phyloP scores from a whole-genome alignment of 2,113 vertebrate genomes.

The Petrocephalus microphthalmus region DNA sequence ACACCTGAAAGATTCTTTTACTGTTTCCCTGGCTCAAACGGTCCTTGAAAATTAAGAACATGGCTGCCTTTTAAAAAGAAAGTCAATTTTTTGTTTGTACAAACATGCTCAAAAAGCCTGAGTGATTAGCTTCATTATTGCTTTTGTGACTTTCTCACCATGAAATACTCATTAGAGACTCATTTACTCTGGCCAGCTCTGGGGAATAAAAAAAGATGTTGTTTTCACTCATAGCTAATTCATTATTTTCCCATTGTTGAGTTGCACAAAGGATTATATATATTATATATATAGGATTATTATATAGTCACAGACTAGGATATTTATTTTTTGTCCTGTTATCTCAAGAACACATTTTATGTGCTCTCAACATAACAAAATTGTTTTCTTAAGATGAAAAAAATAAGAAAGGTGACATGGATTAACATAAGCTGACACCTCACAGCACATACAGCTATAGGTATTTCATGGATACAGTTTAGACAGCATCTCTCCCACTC shows the following conservation, averaged over 20 bases:
- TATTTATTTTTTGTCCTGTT: neutral
- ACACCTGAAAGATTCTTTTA: neutral
- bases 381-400: neutral
- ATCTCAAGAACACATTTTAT: neutral
- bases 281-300: too few relatives aligned
- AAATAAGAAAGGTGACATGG: neutral
- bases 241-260: neutral
- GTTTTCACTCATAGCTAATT: neutral
- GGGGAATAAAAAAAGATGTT: neutral
- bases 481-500: too few relatives aligned
- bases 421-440: neutral
- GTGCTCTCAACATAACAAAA: neutral
- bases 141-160: neutral
- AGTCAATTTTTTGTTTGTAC: neutral
- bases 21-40: neutral
- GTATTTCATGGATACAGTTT: neutral
- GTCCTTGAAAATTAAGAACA: neutral
- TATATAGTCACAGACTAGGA: neutral
- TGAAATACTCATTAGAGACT: neutral
- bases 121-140: neutral
- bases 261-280: neutral
- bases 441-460: neutral
- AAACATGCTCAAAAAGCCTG: neutral
- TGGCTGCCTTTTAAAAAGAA: neutral
- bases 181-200: neutral